phyloP scores from a whole-genome alignment of 2,888 invertebrate genomes.

The Bombylius discolor region DNA sequence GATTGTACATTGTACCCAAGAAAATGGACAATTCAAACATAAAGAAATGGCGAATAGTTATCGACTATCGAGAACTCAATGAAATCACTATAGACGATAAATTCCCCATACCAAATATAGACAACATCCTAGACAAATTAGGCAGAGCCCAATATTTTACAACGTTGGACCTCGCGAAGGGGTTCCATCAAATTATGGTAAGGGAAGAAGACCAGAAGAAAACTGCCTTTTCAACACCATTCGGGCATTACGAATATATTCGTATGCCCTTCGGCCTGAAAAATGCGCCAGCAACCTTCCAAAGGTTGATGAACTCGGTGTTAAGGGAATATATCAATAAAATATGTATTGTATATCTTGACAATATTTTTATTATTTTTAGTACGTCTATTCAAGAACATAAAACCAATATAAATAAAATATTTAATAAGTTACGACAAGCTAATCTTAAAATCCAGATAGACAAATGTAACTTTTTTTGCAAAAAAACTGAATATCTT shows the following conservation, averaged over 20 bases:
- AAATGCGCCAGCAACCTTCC: constrained; percentile 25
- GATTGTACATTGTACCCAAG: no score
- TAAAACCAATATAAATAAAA: background rate
- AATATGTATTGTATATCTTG: constrained; percentile 19
- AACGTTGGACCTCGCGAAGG: no score
- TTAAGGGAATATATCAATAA: constrained; percentile 11
- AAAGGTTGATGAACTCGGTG: constrained; percentile 22
- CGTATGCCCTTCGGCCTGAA: constrained; percentile 24
- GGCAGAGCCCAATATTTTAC: no score
- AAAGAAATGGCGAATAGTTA: no score
- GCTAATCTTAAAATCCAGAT: background rate
- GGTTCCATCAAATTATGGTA: no score
- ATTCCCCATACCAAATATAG: no score
- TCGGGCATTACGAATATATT: constrained; percentile 22
- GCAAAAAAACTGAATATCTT: background rate
- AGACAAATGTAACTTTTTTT: background rate
- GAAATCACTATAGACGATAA: no score
- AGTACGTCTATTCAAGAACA: constrained; percentile 17
- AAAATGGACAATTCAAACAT: no score
- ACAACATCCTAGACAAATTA: no score
- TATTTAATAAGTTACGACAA: background rate
- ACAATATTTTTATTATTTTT: constrained; percentile 19
- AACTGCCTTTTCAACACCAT: constrained; percentile 21
- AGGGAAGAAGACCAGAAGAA: no score
- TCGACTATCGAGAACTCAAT: no score